Evolutionary conservation across 2,113 vertebrate genomes (phyloP), one percentile per base, ranked within the genome.

Genomic region (Galemys pyrenaicus): DNA sequence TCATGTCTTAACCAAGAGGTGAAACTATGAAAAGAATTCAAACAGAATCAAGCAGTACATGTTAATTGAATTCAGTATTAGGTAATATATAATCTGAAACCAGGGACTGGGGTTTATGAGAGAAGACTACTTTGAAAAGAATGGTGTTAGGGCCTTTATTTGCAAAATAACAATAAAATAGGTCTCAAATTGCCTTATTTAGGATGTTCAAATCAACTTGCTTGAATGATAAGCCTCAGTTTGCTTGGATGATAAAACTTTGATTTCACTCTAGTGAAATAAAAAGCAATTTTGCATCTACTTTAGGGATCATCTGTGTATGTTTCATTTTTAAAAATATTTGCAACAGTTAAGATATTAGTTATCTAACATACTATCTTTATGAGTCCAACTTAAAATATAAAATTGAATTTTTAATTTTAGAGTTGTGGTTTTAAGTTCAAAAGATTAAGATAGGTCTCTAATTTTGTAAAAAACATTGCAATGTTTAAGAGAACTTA

Each of bases 321-420:
- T 93, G 15, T 70, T 95, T 92, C 58, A 70, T 70, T 70, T 65
- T 91, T 91, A 56, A 51, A 82, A 88, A 41, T 91, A 51, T 84
- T 91, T 80, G 11, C 60, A 62, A 73, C 41, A 87, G 30, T 65
- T 88, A 91, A 95, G 79, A 70, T 90, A 77, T 75, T 74, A 75
- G 77, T 78, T 16, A 79, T 62, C 58, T 91, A 13, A 54, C 56
- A 75, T 39, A 39, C 41, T 93, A 78, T 11, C 26, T 9, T 91
- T 58, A 54, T 81, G 26, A 75, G 92, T 90, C 44, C n/a, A 81
- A 68, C 44, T 92, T 49, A 91, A 87, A 71, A 93, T 78, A 7
- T 81, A 30, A 44, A 71, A 60, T 26, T 77, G 64, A 68, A 3
- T 68, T 92, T 95, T 94, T 89, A 77, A 85, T 91, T 84, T 93